These are phyloP conservation scores for Gymnocheta viridis DNA, from an alignment of 2,888 invertebrate genomes.

Conservation along the genomic window DNA sequence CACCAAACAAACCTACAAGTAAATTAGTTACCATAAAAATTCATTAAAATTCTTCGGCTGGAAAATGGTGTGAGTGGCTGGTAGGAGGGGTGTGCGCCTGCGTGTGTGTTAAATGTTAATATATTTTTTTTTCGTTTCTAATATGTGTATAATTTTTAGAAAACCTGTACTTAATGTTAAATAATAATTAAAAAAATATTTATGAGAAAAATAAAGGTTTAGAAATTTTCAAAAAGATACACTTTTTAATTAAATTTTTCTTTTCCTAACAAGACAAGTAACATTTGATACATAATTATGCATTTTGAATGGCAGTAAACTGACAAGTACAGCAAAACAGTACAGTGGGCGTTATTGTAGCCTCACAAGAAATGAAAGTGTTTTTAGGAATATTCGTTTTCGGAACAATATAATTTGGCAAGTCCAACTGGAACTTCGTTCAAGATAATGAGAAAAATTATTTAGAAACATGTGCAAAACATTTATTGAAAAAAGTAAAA, in stretches of 20 bases:
- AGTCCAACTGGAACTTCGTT: too few species aligned
- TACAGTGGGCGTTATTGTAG: not conserved
- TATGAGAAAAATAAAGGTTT: conserved; percentile 49
- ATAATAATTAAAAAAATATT: conserved; percentile 49
- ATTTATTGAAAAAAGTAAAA: too few species aligned
- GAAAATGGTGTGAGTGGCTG: not conserved
- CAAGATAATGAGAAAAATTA: too few species aligned
- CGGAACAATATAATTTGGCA: too few species aligned
- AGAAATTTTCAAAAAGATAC: conserved; percentile 9
- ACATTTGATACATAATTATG: conserved; percentile 5
- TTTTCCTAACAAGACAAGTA: conserved; percentile 3
- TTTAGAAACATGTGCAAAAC: too few species aligned
- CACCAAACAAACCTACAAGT: conserved; percentile 42
- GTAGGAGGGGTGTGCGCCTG: conserved; percentile 18
- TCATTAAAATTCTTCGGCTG: conserved; percentile 53
- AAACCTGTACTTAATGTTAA: conserved; percentile 46
- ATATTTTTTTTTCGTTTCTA: not conserved
- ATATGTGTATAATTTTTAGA: conserved; percentile 31
- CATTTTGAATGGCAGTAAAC: not conserved
- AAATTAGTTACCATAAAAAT: conserved; percentile 58
- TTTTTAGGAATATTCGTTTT: not conserved
- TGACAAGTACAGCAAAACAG: not conserved
- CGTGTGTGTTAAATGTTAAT: not conserved
- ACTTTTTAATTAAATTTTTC: conserved; percentile 10
- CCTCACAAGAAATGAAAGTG: not conserved